Percentiles rank a stretch among this genome's conserved stretches.
These are phyloP conservation scores for Holacanthella duospinosa DNA, from an alignment of 2,888 invertebrate species.

Conservation along the genomic window DNA sequence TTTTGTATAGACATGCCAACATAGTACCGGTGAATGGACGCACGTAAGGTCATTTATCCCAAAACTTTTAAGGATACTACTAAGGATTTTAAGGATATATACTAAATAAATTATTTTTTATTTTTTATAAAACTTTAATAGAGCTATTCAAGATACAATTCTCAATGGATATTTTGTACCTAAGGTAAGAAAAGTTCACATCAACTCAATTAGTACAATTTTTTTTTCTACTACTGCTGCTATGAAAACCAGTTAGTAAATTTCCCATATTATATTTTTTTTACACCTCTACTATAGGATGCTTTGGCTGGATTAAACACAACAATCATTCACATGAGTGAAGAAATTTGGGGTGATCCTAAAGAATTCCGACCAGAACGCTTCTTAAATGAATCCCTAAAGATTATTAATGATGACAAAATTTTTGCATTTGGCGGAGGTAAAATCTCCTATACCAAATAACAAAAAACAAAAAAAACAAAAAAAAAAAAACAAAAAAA, in stretches of 20 bases:
- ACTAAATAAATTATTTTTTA: not conserved
- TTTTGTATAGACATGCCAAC: not conserved
- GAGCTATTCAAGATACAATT: not conserved
- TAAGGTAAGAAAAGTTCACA: not conserved
- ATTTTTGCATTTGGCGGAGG: conserved; percentile 8
- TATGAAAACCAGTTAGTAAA: not conserved
- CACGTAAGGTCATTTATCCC: too few species aligned
- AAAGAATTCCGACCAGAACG: conserved; percentile 8
- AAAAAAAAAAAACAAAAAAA: too few species aligned
- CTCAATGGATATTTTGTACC: conserved; percentile 5
- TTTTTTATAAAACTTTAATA: not conserved
- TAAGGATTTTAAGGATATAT: not conserved
- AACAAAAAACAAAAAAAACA: too few species aligned
- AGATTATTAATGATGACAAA: conserved; percentile 7
- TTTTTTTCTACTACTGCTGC: too few species aligned
- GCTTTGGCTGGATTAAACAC: not conserved
- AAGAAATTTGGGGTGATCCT: conserved; percentile 7
- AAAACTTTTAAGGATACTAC: too few species aligned
- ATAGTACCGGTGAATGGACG: not conserved
- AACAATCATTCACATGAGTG: not conserved
- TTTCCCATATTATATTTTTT: not conserved
- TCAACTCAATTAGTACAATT: not conserved
- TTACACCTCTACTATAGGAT: not conserved
- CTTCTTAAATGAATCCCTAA: conserved; percentile 3
- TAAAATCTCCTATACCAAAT: not conserved